Evolutionary conservation across 1,140 invertebrate genomes (phyloP).

Genomic region (Meloidogyne exigua): DNA sequence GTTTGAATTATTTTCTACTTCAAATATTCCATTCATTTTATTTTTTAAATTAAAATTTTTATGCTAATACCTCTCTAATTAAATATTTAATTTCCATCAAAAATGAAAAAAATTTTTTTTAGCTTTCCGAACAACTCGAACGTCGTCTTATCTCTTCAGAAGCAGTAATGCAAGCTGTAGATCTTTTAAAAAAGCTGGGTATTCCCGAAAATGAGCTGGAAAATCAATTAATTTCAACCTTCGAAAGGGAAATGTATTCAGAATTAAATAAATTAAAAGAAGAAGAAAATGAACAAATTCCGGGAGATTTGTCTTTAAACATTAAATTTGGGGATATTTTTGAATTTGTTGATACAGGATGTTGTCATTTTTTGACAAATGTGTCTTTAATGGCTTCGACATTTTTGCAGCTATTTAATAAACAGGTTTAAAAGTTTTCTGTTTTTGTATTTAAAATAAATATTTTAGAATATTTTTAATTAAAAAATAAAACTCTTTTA

Average conservation of each 20-base stretch:
- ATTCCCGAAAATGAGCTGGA: slow-evolving; percentile 21
- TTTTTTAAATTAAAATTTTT: no score
- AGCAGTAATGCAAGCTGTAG: slow-evolving; percentile 32
- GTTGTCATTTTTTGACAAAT: slow-evolving; percentile 40
- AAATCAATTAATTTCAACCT: slow-evolving; percentile 16
- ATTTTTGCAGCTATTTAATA: slow-evolving; percentile 33
- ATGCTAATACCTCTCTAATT: no score
- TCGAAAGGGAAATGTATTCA: slow-evolving; percentile 16
- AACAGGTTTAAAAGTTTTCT: slow-evolving; percentile 18
- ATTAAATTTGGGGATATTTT: slow-evolving; percentile 28
- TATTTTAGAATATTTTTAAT: no score
- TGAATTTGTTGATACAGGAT: slow-evolving; percentile 38
- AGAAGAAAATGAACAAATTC: slow-evolving; percentile 9
- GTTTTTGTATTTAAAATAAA: neutral
- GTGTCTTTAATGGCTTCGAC: slow-evolving; percentile 27
- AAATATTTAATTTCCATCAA: no score
- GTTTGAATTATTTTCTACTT: neutral
- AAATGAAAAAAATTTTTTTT: slow-evolving; percentile 9
- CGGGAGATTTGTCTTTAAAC: neutral
- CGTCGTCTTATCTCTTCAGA: slow-evolving; percentile 23
- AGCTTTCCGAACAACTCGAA: slow-evolving; percentile 21
- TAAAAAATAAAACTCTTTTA: no score
- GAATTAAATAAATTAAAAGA: slow-evolving; percentile 28
- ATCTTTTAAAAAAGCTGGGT: slow-evolving; percentile 20
- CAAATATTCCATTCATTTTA: neutral